Conservation (phyloP, 2,113 vertebrate species). For the Equus quagga region DNA sequence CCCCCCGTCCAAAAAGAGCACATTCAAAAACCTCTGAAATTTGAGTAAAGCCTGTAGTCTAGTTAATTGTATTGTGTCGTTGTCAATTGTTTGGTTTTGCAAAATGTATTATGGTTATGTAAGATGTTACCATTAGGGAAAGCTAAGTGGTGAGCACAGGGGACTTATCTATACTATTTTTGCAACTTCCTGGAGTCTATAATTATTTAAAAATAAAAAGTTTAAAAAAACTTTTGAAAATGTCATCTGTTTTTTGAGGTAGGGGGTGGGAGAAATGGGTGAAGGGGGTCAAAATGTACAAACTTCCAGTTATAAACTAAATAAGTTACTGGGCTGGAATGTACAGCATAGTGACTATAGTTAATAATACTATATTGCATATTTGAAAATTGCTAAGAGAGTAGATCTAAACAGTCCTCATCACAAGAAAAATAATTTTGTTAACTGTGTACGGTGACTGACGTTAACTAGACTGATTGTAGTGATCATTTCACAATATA, state of each 20-base stretch:
- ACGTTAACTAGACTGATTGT: neutral
- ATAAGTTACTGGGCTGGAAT: too few species aligned
- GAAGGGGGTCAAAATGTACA: neutral
- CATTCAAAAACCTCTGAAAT: neutral
- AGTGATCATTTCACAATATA: neutral
- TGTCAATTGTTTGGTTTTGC: neutral
- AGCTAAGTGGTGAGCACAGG: neutral
- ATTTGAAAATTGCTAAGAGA: neutral
- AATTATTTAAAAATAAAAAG: neutral
- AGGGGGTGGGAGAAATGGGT: neutral
- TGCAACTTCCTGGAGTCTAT: neutral
- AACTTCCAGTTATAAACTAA: neutral
- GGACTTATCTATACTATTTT: neutral
- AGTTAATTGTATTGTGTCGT: neutral
- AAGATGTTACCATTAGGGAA: neutral
- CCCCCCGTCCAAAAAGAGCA: neutral
- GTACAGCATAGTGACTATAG: neutral
- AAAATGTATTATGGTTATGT: neutral
- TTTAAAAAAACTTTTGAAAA: neutral
- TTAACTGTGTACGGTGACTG: neutral
- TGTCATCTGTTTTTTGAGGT: neutral
- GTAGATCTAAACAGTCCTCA: neutral
- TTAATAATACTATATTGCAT: neutral
- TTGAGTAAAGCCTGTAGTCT: neutral
- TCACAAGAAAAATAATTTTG: neutral